Evolutionary conservation across 2,888 invertebrate species (phyloP).

Genomic region (Thyatira batis): DNA sequence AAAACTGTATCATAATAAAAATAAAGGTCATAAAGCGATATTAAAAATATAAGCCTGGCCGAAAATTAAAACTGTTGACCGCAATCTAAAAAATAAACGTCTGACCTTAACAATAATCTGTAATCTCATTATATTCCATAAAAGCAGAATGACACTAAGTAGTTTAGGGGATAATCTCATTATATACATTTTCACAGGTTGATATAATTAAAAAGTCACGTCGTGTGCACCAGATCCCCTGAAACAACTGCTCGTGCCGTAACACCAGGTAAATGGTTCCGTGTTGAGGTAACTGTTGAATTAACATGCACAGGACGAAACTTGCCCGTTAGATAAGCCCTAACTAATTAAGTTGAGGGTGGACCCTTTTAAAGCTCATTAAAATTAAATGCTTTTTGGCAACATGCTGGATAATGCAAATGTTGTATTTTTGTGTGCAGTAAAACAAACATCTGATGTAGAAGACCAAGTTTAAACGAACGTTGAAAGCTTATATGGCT

Average conservation of each 20-base stretch:
- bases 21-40: not conserved
- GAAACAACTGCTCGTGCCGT: not conserved
- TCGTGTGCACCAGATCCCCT: not conserved
- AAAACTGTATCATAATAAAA: not conserved
- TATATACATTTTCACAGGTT: not conserved
- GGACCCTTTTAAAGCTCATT: slow-evolving; percentile 57
- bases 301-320: slow-evolving; percentile 33
- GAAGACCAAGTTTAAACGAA: not conserved
- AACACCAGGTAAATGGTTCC: slow-evolving; percentile 2
- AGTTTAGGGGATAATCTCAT: not conserved
- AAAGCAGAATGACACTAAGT: not conserved
- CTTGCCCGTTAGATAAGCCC: slow-evolving; percentile 46
- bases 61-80: not conserved
- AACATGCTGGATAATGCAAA: slow-evolving; percentile 23
- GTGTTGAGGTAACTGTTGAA: slow-evolving; percentile 10
- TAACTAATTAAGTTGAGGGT: slow-evolving; percentile 58
- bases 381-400: slow-evolving; percentile 49
- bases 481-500: no score
- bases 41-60: not conserved
- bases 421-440: slow-evolving; percentile 11
- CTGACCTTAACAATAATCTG: not conserved
- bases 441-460: not conserved
- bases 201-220: slow-evolving; percentile 4
- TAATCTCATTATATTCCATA: not conserved
- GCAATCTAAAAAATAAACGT: not conserved